Evolutionary conservation across 2,888 invertebrate species (phyloP).

Genomic region (Cephus pulcher): DNA sequence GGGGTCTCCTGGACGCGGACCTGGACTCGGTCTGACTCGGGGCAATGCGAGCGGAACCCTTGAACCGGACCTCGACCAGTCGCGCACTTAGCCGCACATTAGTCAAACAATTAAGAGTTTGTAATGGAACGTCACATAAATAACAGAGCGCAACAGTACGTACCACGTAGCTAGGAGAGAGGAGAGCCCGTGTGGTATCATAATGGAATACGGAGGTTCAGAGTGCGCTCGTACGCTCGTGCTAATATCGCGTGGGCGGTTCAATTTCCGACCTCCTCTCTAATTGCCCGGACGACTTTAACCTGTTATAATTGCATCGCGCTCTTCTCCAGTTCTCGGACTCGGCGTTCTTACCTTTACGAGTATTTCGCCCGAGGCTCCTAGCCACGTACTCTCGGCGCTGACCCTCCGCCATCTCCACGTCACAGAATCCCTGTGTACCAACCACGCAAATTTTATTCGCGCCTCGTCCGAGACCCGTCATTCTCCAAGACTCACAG

Average conservation of each 20-base stretch:
- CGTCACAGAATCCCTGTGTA: too few relatives aligned
- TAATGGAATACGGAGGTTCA: slow-evolving; percentile 30
- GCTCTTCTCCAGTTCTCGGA: not conserved
- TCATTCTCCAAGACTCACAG: too few relatives aligned
- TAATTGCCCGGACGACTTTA: slow-evolving; percentile 38
- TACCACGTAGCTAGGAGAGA: slow-evolving; percentile 9
- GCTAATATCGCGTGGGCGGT: slow-evolving; percentile 52
- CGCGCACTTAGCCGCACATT: slow-evolving; percentile 51
- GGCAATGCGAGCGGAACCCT: slow-evolving; percentile 14
- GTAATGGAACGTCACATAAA: slow-evolving; percentile 64
- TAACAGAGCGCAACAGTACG: slow-evolving; percentile 43
- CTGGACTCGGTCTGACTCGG: too few relatives aligned
- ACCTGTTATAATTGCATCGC: slow-evolving; percentile 31
- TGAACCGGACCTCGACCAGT: slow-evolving; percentile 24
- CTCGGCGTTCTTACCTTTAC: not conserved
- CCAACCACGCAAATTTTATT: too few relatives aligned
- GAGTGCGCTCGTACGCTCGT: slow-evolving; percentile 38
- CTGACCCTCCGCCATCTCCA: too few relatives aligned
- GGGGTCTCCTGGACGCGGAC: not conserved
- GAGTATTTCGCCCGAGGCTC: not conserved
- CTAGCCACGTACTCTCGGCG: too few relatives aligned
- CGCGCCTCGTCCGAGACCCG: too few relatives aligned
- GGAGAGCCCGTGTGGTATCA: slow-evolving; percentile 5
- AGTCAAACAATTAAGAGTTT: slow-evolving; percentile 64
- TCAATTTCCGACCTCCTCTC: slow-evolving; percentile 53